phyloP scores from a whole-genome alignment of 2,888 invertebrate genomes.

The Nomada fabriciana region DNA sequence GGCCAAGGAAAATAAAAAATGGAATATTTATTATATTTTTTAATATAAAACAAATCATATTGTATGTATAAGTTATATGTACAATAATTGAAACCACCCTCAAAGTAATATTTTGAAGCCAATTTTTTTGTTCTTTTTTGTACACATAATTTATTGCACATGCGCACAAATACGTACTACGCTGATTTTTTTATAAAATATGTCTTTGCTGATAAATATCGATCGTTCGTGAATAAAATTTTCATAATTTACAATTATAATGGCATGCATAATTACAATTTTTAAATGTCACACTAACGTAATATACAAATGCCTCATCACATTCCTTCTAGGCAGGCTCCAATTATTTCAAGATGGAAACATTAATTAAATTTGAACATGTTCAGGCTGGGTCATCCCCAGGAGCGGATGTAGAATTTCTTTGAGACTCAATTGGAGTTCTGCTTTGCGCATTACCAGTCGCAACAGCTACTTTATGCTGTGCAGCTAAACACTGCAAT shows the following conservation, averaged over 20 bases:
- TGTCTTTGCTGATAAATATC: slow-evolving; percentile 49
- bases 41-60: slow-evolving; percentile 80
- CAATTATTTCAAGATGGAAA: slow-evolving; percentile 73
- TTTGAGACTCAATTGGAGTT: slow-evolving; percentile 81
- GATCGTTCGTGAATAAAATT: slow-evolving; percentile 57
- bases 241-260: slow-evolving; percentile 55
- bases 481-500: slow-evolving; percentile 82
- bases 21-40: slow-evolving; percentile 75
- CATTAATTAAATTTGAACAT: slow-evolving; percentile 75
- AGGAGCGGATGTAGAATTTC: slow-evolving; percentile 79
- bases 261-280: slow-evolving; percentile 59
- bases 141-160: slow-evolving; percentile 73
- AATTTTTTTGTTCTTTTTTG: slow-evolving; percentile 39
- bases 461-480: slow-evolving; percentile 81
- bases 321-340: slow-evolving; percentile 72
- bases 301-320: slow-evolving; percentile 68
- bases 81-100: slow-evolving; percentile 82
- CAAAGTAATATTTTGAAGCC: slow-evolving; percentile 75
- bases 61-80: slow-evolving; percentile 79
- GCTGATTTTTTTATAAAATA: slow-evolving; percentile 62
- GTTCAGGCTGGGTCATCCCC: slow-evolving; percentile 81
- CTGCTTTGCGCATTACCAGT: slow-evolving; percentile 78
- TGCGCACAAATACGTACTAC: slow-evolving; percentile 64
- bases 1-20: slow-evolving; percentile 71
- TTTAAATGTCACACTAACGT: slow-evolving; percentile 48